phyloP scores from a whole-genome alignment of 2,888 invertebrate species.

The Oscheius sp. region DNA sequence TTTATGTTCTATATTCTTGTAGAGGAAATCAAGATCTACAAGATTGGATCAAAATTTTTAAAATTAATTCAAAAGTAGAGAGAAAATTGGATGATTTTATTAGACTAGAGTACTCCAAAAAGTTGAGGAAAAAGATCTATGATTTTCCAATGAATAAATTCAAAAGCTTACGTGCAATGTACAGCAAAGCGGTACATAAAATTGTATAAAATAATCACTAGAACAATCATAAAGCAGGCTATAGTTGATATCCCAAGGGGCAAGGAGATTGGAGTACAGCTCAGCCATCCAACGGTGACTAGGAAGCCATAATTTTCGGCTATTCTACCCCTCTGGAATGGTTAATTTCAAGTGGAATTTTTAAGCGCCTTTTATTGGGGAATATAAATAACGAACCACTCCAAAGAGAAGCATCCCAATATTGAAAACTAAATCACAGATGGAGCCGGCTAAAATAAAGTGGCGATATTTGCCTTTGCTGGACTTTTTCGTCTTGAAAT shows the following conservation, averaged over 20 bases:
- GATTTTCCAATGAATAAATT: too few relatives aligned
- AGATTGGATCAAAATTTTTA: too few relatives aligned
- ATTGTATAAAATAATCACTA: background rate
- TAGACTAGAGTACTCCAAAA: too few relatives aligned
- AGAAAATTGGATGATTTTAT: too few relatives aligned
- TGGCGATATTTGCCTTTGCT: background rate
- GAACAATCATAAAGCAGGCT: background rate
- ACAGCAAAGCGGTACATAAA: slow-evolving; percentile 1
- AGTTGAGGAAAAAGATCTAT: too few relatives aligned
- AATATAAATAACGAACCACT: background rate
- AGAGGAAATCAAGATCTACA: too few relatives aligned
- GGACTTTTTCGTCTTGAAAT: too few relatives aligned
- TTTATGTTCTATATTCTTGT: too few relatives aligned
- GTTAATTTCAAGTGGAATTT: background rate
- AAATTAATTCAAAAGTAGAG: too few relatives aligned
- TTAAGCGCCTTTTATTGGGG: background rate
- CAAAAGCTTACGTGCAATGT: background rate
- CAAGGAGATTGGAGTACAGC: background rate
- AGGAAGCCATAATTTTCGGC: background rate
- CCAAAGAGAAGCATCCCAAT: background rate
- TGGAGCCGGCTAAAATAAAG: background rate
- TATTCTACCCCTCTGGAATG: background rate
- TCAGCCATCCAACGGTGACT: background rate
- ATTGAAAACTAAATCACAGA: background rate
- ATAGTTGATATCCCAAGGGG: background rate